Conservation (phyloP, 2,888 invertebrate species). For the Oxystoma pomonae region DNA sequence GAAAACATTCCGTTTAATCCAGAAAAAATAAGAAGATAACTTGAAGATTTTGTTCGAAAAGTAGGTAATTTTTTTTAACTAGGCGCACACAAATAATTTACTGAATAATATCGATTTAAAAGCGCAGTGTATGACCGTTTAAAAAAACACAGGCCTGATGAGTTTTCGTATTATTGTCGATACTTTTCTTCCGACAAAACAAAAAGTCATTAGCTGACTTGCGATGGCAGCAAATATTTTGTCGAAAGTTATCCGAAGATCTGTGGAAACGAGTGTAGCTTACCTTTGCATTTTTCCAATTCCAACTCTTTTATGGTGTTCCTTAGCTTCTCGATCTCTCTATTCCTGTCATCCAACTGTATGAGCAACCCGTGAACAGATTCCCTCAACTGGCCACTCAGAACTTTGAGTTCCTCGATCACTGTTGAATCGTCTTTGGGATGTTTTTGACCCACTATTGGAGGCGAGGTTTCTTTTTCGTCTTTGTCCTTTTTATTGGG, state of each 20-base stretch:
- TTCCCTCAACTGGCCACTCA: slow-evolving; percentile 59
- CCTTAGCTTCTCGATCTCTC: slow-evolving; percentile 58
- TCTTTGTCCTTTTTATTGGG: slow-evolving; percentile 37
- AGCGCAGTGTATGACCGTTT: no score
- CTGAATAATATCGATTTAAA: no score
- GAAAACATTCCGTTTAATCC: no score
- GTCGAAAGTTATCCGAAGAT: neutral
- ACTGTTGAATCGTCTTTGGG: slow-evolving; percentile 60
- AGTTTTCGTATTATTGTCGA: no score
- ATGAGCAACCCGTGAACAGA: slow-evolving; percentile 56
- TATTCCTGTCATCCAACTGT: slow-evolving; percentile 62
- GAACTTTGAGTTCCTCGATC: slow-evolving; percentile 63
- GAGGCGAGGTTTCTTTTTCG: slow-evolving; percentile 31
- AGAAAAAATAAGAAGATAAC: no score
- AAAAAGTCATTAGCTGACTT: no score
- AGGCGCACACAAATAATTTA: no score
- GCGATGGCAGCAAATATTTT: slow-evolving; percentile 1
- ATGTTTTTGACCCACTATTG: slow-evolving; percentile 49
- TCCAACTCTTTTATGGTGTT: slow-evolving; percentile 56
- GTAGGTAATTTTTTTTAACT: no score
- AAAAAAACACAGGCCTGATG: no score
- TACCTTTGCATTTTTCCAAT: slow-evolving; percentile 50
- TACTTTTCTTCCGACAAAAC: no score
- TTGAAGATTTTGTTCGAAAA: no score
- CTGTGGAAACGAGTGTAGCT: neutral